Conservation (phyloP, 2,888 invertebrate species). For the Leptinotarsa haldemani region DNA sequence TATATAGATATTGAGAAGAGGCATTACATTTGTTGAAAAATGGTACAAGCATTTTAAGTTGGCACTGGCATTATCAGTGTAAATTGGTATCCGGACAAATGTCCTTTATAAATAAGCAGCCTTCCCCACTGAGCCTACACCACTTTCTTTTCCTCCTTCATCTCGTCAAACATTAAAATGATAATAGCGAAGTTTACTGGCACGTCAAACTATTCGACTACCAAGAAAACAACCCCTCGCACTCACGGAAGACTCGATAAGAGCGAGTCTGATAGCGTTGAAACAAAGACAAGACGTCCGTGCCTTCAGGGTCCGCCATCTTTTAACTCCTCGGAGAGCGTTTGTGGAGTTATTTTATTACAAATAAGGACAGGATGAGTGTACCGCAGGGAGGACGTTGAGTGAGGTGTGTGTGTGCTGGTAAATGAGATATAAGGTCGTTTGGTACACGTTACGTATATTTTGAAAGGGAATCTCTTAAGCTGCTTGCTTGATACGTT, state of each 20-base stretch:
- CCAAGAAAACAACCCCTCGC: slow-evolving; percentile 39
- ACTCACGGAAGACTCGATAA: slow-evolving; percentile 42
- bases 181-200: slow-evolving; percentile 60
- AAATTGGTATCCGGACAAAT: neutral
- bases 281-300: slow-evolving; percentile 48
- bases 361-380: slow-evolving; percentile 67
- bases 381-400: slow-evolving; percentile 63
- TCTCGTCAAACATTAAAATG: slow-evolving; percentile 61
- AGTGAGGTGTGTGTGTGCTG: slow-evolving; percentile 63
- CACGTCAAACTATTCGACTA: slow-evolving; percentile 61
- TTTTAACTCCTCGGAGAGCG: slow-evolving; percentile 64
- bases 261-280: slow-evolving; percentile 37
- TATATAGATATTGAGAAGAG: too few relatives aligned
- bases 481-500: slow-evolving; percentile 47
- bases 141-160: slow-evolving; percentile 29
- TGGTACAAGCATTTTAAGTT: too few relatives aligned
- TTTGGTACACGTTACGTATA: slow-evolving; percentile 50
- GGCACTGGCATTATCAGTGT: too few relatives aligned
- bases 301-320: slow-evolving; percentile 62
- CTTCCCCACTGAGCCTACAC: neutral
- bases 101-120: neutral
- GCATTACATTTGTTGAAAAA: too few relatives aligned
- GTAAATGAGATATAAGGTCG: slow-evolving; percentile 64
- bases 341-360: slow-evolving; percentile 67
- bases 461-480: slow-evolving; percentile 51